These are phyloP conservation scores for Antheraea yamamai DNA, from an alignment of 2,888 invertebrate species.

Conservation along the genomic window DNA sequence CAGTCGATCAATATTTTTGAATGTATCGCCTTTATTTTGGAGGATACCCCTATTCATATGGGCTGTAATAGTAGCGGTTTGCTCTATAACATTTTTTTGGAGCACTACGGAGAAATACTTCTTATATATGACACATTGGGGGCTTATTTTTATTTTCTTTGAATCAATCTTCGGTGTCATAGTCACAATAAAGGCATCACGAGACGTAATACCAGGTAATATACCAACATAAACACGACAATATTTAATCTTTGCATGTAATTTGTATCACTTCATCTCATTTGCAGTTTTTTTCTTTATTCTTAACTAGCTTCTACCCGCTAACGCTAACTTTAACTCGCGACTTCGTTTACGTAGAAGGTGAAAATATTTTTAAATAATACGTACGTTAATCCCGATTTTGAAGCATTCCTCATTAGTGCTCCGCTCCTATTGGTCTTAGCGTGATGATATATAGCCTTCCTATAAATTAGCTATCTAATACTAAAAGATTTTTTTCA, in stretches of 20 bases:
- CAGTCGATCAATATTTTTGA: constrained; percentile 53
- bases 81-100: constrained; percentile 67
- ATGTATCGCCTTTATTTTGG: constrained; percentile 65
- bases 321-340: too few relatives aligned
- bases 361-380: too few relatives aligned
- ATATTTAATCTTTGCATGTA: neutral
- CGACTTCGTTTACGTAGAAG: too few relatives aligned
- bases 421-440: too few relatives aligned
- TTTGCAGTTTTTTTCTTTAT: too few relatives aligned
- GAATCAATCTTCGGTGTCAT: constrained; percentile 66
- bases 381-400: too few relatives aligned
- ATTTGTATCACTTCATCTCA: neutral
- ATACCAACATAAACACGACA: neutral
- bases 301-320: too few relatives aligned
- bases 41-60: constrained; percentile 68
- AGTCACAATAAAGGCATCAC: constrained; percentile 48
- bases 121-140: constrained; percentile 82
- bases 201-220: constrained; percentile 15
- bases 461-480: too few relatives aligned
- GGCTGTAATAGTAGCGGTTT: constrained; percentile 52
- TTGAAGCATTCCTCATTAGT: too few relatives aligned
- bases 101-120: constrained; percentile 71
- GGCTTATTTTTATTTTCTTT: constrained; percentile 64
- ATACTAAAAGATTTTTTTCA: too few relatives aligned
- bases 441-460: too few relatives aligned